phyloP scores from a whole-genome alignment of 1,140 invertebrate species.

The Diachasma alloeum region DNA sequence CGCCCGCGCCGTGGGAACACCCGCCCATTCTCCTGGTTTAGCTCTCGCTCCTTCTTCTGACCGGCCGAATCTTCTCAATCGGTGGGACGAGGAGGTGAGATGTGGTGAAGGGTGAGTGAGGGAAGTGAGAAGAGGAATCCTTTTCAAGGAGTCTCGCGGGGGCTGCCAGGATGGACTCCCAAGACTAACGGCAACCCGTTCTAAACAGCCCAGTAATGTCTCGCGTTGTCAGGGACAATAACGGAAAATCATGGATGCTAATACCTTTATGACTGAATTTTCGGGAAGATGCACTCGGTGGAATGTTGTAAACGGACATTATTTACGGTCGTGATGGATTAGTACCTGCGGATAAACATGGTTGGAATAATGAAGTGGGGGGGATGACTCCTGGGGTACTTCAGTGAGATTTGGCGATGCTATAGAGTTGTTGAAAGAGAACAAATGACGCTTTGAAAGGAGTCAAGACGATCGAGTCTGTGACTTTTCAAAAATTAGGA shows the following conservation, averaged over 20 bases:
- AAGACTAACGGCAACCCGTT: slow-evolving; percentile 17
- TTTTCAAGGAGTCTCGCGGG: slow-evolving; percentile 23
- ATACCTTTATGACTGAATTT: slow-evolving; percentile 40
- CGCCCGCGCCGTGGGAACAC: slow-evolving; percentile 11
- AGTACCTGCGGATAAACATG: neutral
- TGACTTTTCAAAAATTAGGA: no score
- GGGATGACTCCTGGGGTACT: no score
- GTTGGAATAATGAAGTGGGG: no score
- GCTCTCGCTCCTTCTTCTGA: slow-evolving; percentile 25
- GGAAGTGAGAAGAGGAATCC: neutral
- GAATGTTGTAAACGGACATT: slow-evolving; percentile 8
- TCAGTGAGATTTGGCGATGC: neutral
- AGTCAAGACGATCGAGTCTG: no score
- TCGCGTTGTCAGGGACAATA: slow-evolving; percentile 42
- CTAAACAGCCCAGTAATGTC: slow-evolving; percentile 48
- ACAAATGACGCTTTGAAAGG: neutral
- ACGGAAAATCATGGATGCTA: slow-evolving; percentile 40
- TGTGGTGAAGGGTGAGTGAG: neutral
- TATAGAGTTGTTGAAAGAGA: no score
- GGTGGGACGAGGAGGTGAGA: neutral
- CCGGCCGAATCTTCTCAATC: slow-evolving; percentile 27
- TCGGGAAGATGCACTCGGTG: neutral
- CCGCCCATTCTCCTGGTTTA: slow-evolving; percentile 27
- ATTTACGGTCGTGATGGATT: slow-evolving; percentile 6
- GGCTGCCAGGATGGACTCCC: neutral